Conservation (phyloP, 2,888 invertebrate genomes). For the Platycheirus albimanus region DNA sequence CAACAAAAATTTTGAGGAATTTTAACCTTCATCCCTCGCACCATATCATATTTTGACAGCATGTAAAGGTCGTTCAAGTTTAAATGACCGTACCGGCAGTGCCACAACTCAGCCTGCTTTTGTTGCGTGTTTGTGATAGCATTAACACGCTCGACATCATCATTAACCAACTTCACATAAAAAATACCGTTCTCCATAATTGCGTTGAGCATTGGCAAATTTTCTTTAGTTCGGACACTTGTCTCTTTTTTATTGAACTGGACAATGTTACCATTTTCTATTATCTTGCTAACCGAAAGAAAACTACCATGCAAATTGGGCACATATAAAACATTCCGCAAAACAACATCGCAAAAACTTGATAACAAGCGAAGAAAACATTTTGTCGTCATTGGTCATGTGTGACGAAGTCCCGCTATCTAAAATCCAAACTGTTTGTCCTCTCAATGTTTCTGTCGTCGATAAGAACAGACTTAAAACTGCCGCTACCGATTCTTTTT, state of each 20-base stretch:
- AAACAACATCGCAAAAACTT: no score
- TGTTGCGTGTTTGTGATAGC: neutral
- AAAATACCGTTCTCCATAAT: no score
- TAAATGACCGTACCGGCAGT: slow-evolving; percentile 49
- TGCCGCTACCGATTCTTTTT: neutral
- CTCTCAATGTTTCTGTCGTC: no score
- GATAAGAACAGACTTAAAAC: neutral
- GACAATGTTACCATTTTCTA: no score
- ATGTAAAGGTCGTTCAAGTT: slow-evolving; percentile 44
- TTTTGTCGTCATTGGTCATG: slow-evolving; percentile 10
- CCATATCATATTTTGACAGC: slow-evolving; percentile 44
- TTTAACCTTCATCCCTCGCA: slow-evolving; percentile 33
- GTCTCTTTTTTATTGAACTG: no score
- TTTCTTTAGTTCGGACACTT: no score
- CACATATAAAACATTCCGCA: no score
- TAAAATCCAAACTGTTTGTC: slow-evolving; percentile 19
- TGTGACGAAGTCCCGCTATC: slow-evolving; percentile 33
- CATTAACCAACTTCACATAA: no score
- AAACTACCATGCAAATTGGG: no score
- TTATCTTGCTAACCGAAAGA: no score
- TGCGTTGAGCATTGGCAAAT: no score
- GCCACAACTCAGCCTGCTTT: slow-evolving; percentile 33
- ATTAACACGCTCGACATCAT: neutral
- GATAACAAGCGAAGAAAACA: no score
- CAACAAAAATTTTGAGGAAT: slow-evolving; percentile 36